Base-by-base conservation (phyloP, 2,113 vertebrate genomes). In the Sigmodon hispidus region DNA sequence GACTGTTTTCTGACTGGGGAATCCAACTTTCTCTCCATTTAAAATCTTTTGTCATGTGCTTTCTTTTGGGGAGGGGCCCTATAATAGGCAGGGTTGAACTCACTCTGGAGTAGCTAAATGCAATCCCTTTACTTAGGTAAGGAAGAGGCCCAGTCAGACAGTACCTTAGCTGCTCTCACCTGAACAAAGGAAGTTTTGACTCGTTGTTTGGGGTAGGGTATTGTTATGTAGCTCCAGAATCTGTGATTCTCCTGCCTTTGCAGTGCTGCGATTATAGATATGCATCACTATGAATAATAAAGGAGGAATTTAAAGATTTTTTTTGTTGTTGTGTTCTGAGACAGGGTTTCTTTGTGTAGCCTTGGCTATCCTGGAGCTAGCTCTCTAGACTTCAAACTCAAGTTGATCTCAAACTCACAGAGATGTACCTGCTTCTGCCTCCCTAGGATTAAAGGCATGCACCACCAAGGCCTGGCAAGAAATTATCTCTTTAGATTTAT, bases 21-120 rank as follows among this genome's bases (percentile, higher is more conserved):
- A 59, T 96, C 81, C 94, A 75, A 90, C 61, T 84, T 94, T 95
- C 6, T 55, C 34, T 96, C 48, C 43, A 43, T 90, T 92, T 95
- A 43, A 83, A 83, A 24, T 81, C 75, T 95, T 79, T 93, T 69
- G 34, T 88, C 50, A 55, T 90, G 57, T 48, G 55, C 2, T 76
- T 31, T 59, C 10, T 88, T 57, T 29, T 2, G 0, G 45, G 48
- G 40, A 24, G 3, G 10, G 0, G 12, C 4, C 50, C 40, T 89
- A 29, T 48, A 85, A 43, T 0, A 83, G 87, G n/a, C 43, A 83
- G 10, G 76, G 19, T 92, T 80, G 81, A 67, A 89, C 36, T 93
- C 86, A 94, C 19, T 29, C 21, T 87, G 36, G n/a, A 96, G 72
- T 92, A 88, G 65, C 63, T 59, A 97, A 67, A 59, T 75, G 80